These are phyloP conservation scores for Leuciscus waleckii DNA, from an alignment of 2,797 vertebrate species.

Conservation along the genomic window DNA sequence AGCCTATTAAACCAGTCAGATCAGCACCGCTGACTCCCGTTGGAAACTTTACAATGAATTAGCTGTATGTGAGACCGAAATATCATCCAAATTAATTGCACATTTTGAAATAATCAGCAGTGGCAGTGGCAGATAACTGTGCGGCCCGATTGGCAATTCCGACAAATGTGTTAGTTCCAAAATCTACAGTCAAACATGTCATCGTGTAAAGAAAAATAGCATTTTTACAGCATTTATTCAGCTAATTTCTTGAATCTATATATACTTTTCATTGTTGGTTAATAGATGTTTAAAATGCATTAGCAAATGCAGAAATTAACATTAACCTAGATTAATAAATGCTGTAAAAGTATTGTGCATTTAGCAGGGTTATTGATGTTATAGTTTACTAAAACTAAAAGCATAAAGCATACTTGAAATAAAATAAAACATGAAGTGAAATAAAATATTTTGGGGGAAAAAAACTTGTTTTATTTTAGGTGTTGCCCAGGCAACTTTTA, in stretches of 20 bases:
- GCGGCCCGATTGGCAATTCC: background rate
- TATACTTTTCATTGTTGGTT: background rate
- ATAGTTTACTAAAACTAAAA: background rate
- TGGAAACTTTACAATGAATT: slow-evolving; percentile 13
- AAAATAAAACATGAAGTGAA: background rate
- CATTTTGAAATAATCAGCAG: background rate
- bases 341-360: background rate
- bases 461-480: background rate
- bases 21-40: slow-evolving; percentile 41
- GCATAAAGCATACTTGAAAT: background rate
- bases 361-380: background rate
- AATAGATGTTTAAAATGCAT: background rate
- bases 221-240: background rate
- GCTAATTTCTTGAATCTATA: background rate
- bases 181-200: background rate
- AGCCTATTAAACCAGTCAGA: slow-evolving; percentile 64
- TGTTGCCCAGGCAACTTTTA: background rate
- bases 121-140: background rate
- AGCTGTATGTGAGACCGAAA: background rate
- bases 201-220: background rate
- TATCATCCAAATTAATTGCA: background rate
- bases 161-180: background rate
- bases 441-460: background rate
- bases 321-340: background rate
- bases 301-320: background rate